Conservation (phyloP, 1,140 invertebrate species). For the Danaus melanippus region DNA sequence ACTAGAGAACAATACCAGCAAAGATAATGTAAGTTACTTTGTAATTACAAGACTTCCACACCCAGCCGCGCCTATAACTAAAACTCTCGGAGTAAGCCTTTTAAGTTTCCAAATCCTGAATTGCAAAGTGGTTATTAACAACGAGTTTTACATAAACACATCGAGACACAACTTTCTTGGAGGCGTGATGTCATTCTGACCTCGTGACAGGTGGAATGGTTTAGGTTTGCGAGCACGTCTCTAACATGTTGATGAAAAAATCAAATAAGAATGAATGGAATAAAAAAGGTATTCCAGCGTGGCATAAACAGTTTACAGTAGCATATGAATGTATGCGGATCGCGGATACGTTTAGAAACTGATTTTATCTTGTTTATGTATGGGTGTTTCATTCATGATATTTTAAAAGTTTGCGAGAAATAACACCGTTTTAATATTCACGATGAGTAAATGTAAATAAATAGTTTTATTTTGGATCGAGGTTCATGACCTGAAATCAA, state of each 20-base stretch:
- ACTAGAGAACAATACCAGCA: not conserved
- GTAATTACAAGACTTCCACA: constrained; percentile 10
- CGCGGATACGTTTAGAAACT: constrained; percentile 7
- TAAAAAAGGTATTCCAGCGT: constrained; percentile 23
- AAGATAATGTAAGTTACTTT: constrained; percentile 8
- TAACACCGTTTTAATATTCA: too few relatives aligned
- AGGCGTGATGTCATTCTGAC: constrained; percentile 31
- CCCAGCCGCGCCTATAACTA: constrained; percentile 13
- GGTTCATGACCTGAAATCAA: too few relatives aligned
- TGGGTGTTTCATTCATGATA: constrained; percentile 13
- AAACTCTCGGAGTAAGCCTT: not conserved
- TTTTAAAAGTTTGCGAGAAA: not conserved
- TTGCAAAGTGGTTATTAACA: constrained; percentile 3
- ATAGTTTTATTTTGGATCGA: too few relatives aligned
- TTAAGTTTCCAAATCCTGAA: constrained; percentile 7
- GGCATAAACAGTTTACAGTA: constrained; percentile 6
- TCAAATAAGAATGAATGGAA: constrained; percentile 19
- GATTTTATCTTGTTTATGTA: constrained; percentile 9
- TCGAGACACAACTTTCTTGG: constrained; percentile 22
- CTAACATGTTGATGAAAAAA: constrained; percentile 20
- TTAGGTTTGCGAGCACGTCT: constrained; percentile 21
- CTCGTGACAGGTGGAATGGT: constrained; percentile 20
- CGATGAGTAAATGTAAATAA: too few relatives aligned
- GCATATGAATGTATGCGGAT: constrained; percentile 12
- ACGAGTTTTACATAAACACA: constrained; percentile 7